Evolutionary conservation across 2,113 vertebrate species (phyloP).

Genomic region (Austrofundulus limnaeus): DNA sequence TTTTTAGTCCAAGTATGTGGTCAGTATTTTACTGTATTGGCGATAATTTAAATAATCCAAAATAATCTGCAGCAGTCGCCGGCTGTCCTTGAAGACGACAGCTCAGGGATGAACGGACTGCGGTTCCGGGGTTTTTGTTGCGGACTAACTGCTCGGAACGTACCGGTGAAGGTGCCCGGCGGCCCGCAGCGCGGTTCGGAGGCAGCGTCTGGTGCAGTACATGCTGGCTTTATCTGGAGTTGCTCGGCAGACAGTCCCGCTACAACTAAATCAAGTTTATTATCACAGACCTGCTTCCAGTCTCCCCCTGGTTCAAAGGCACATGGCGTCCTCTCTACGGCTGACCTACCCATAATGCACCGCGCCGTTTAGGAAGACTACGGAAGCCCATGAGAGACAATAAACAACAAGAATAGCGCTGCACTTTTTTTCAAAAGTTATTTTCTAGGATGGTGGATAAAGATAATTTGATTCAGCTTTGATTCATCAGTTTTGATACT

Average conservation of each 20-base stretch:
- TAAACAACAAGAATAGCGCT: not conserved
- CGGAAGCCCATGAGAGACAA: slow-evolving; percentile 16
- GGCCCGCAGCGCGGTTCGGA: slow-evolving; percentile 72
- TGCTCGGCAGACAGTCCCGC: not conserved
- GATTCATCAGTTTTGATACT: no score
- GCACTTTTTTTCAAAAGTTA: not conserved
- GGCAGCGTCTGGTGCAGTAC: slow-evolving; percentile 74
- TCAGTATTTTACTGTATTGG: not conserved
- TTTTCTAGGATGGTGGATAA: no score
- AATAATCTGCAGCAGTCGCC: not conserved
- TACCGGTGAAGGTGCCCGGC: slow-evolving; percentile 66
- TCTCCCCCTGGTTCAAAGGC: slow-evolving; percentile 59
- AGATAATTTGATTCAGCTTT: no score
- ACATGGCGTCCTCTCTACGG: slow-evolving; percentile 78
- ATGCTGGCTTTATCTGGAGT: slow-evolving; percentile 37
- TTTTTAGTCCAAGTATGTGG: accelerated
- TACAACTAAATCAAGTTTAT: not conserved
- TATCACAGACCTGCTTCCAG: slow-evolving; percentile 3
- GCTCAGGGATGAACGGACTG: not conserved
- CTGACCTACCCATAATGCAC: slow-evolving; percentile 82
- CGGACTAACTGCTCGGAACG: slow-evolving; percentile 21
- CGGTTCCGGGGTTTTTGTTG: slow-evolving; percentile 2
- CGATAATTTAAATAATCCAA: not conserved
- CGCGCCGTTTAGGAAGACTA: slow-evolving; percentile 31
- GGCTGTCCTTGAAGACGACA: slow-evolving; percentile 63